Percentiles rank a stretch among this genome's conserved stretches.
Evolutionary conservation across 2,888 invertebrate genomes (phyloP).

Genomic region (Diarsia brunnea): DNA sequence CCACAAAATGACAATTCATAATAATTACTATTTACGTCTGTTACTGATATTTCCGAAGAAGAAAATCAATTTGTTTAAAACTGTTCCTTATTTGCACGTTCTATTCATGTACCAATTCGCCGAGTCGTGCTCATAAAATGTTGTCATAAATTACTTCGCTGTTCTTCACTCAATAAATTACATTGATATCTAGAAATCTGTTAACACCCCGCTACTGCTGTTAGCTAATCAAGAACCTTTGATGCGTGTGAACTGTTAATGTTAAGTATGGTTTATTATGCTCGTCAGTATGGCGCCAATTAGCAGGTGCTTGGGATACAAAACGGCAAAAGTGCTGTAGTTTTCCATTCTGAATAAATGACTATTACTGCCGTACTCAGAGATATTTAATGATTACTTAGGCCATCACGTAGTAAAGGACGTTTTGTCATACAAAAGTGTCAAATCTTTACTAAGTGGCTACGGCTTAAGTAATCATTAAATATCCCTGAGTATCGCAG

Average conservation of each 20-base stretch:
- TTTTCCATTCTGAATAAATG: no score
- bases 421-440: no score
- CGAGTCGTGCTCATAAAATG: slow-evolving; percentile 33
- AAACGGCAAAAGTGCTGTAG: not conserved
- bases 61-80: not conserved
- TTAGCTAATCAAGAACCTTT: slow-evolving; percentile 21
- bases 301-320: slow-evolving; percentile 10
- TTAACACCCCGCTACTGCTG: slow-evolving; percentile 31
- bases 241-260: slow-evolving; percentile 6
- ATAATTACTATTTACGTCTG: not conserved
- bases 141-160: slow-evolving; percentile 38
- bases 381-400: no score
- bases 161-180: slow-evolving; percentile 43
- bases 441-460: no score
- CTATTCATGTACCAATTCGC: slow-evolving; percentile 1
- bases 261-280: slow-evolving; percentile 22
- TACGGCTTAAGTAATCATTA: no score
- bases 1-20: not conserved
- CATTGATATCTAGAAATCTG: slow-evolving; percentile 33
- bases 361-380: no score
- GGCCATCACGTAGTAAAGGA: no score
- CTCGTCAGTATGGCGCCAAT: slow-evolving; percentile 1
- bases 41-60: not conserved
- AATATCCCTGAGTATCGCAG: no score
- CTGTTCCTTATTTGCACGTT: slow-evolving; percentile 3